Percentiles rank a stretch among this genome's conserved stretches.
phyloP scores from a whole-genome alignment of 1,140 invertebrate species.

The Laupala kohalensis region DNA sequence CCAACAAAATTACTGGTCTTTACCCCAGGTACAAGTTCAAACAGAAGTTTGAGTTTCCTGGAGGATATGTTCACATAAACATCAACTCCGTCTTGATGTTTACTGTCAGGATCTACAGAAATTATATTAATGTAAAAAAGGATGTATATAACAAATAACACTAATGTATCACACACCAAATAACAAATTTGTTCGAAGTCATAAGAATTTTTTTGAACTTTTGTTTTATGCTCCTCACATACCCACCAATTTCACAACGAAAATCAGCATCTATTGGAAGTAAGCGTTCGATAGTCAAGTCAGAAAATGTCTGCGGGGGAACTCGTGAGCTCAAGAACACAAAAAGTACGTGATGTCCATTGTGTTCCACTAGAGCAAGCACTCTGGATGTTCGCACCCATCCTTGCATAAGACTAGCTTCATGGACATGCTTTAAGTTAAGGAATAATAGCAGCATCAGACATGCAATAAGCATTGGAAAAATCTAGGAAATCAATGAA shows the following conservation, averaged over 20 bases:
- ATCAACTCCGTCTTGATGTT: slow-evolving; percentile 34
- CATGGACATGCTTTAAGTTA: slow-evolving; percentile 21
- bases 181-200: not conserved
- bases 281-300: slow-evolving; percentile 55
- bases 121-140: not conserved
- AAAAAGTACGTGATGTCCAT: slow-evolving; percentile 45
- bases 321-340: slow-evolving; percentile 41
- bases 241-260: slow-evolving; percentile 55
- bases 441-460: slow-evolving; percentile 5
- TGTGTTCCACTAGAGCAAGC: slow-evolving; percentile 51
- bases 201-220: not conserved
- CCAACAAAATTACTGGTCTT: slow-evolving; percentile 46
- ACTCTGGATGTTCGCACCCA: slow-evolving; percentile 38
- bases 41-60: slow-evolving; percentile 39
- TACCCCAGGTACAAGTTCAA: slow-evolving; percentile 47
- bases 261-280: slow-evolving; percentile 63
- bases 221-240: not conserved
- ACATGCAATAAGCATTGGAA: not conserved
- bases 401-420: slow-evolving; percentile 39
- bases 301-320: slow-evolving; percentile 49
- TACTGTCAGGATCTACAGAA: slow-evolving; percentile 37
- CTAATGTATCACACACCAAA: not conserved
- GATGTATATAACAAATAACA: not conserved
- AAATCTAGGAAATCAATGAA: not conserved
- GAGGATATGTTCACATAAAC: slow-evolving; percentile 44